Base-by-base conservation (phyloP, 2,113 vertebrate species). In the Gymnarchus niloticus region DNA sequence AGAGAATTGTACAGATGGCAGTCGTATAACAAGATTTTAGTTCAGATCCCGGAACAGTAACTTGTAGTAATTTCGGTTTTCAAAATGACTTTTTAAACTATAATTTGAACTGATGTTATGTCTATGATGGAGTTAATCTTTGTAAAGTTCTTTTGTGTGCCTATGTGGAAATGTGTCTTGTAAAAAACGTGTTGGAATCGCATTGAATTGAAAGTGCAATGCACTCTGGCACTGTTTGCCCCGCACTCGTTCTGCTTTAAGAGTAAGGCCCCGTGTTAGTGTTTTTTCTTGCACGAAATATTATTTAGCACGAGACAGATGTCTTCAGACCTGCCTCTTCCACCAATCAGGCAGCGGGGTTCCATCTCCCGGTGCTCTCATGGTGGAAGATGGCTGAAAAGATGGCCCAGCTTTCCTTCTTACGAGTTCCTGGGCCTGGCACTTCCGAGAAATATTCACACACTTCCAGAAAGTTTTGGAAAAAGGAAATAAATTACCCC, bases 1-100 rank as follows among this genome's bases (percentile, higher is more conserved):
- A 76, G 90, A 91, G 85, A 90, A 88, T 89, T 86, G 73, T 73
- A 85, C 81, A 49, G 46, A 77, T 14, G 44, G 0, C 3, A 46
- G 73, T 46, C 6, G 33, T 41, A 46, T 14, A 77, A 77, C 21
- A 44, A 25, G 21, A 21, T 77, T 77, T 77, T 77, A 77, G 21
- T 46, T 77, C 73, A 46, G 19, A 21, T 8, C 73, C 41, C 37
- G 46, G 41, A 48, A 37, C 37, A 77, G 73, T 19, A n/a, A 10
- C 21, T 77, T 10, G 1, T 44, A 48, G 41, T 77, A 19, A n/a
- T n/a, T n/a, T n/a, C n/a, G n/a, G n/a, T n/a, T n/a, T n/a, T n/a
- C n/a, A n/a, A n/a, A n/a, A n/a, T n/a, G n/a, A n/a, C n/a, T n/a
- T 77, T 77, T 77, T 48, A 77, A 23, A 21, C 21, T 46, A 46